These are phyloP conservation scores for Cladorhizidae sp. DNA, from an alignment of 37 sponge, comb jelly and placozoan species.

Conservation along the genomic window DNA sequence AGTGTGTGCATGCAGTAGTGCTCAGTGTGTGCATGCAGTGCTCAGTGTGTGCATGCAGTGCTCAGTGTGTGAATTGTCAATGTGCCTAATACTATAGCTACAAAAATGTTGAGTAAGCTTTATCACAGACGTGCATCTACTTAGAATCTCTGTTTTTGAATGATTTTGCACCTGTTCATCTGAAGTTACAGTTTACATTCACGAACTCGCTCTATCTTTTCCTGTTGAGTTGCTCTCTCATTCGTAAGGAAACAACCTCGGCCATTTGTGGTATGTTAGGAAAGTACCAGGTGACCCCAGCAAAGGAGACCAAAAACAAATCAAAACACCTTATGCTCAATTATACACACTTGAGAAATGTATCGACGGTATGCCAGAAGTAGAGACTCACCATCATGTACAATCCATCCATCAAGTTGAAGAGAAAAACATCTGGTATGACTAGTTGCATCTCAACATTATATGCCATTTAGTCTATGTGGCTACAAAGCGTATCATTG, in stretches of 20 bases:
- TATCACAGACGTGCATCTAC: not conserved
- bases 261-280: slow-evolving; percentile 6
- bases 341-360: not conserved
- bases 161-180: slow-evolving; percentile 12
- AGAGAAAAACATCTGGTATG: no score
- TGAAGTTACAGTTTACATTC: not conserved
- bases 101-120: not conserved
- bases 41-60: no score
- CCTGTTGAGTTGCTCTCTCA: not conserved
- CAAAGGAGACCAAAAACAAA: not conserved
- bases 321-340: not conserved
- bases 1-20: no score
- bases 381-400: no score
- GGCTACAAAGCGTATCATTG: no score
- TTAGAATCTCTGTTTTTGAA: slow-evolving; percentile 7
- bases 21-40: no score
- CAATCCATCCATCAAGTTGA: no score
- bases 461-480: no score
- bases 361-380: not conserved
- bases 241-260: slow-evolving; percentile 11
- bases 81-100: not conserved
- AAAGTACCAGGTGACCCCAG: not conserved
- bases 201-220: slow-evolving; percentile 6
- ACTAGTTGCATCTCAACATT: no score
- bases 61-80: no score